Conservation (phyloP, 2,797 vertebrate species). For the Leuciscus waleckii region DNA sequence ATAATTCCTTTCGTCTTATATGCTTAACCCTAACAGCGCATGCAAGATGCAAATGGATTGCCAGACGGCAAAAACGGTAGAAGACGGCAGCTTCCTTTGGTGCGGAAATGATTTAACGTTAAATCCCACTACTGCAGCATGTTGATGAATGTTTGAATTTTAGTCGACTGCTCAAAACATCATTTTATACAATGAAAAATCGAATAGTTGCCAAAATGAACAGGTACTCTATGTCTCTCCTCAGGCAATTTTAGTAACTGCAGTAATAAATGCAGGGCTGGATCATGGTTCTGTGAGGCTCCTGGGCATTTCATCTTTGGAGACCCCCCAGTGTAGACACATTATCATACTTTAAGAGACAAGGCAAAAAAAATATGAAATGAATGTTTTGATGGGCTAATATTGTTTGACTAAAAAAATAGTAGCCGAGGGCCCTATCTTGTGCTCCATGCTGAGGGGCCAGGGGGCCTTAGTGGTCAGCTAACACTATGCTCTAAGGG, state of each 20-base stretch:
- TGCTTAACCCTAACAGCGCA: conserved; percentile 75
- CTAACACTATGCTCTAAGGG: neutral
- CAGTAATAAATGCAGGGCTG: conserved; percentile 13
- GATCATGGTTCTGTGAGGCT: neutral
- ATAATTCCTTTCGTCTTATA: conserved; percentile 71
- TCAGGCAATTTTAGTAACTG: neutral
- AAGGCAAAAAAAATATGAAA: conserved; percentile 12
- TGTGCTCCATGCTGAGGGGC: neutral
- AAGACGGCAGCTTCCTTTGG: conserved; percentile 71
- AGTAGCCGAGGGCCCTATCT: neutral
- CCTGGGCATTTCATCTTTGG: conserved; percentile 14
- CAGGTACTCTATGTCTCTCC: conserved; percentile 1
- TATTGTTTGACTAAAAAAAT: neutral
- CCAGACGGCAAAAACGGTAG: conserved; percentile 68
- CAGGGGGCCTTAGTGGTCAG: neutral
- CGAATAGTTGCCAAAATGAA: neutral
- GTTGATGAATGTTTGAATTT: conserved; percentile 52
- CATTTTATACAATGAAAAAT: neutral
- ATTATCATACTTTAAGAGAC: conserved; percentile 22
- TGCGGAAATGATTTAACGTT: conserved; percentile 78
- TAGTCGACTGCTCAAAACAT: neutral
- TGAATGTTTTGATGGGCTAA: conserved; percentile 4
- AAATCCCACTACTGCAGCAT: conserved; percentile 63
- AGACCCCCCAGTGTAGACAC: conserved; percentile 13
- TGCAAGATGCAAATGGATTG: conserved; percentile 78